Conservation (phyloP, 2,888 invertebrate genomes). For the Hydroisotoma schaefferi region DNA sequence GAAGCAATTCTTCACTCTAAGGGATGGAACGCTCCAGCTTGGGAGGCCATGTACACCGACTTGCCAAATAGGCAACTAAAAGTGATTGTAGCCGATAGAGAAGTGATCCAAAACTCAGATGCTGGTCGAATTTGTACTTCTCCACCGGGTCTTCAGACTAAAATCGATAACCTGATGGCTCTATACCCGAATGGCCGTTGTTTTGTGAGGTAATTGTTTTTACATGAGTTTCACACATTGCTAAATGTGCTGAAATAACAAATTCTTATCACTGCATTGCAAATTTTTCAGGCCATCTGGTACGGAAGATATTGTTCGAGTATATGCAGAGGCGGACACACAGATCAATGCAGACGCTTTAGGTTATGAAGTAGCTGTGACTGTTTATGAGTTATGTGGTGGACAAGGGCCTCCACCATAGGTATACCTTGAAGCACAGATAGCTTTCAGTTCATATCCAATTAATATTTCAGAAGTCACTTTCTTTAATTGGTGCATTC, state of each 20-base stretch:
- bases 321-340: constrained; percentile 91
- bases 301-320: constrained; percentile 92
- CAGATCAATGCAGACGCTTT: constrained; percentile 66
- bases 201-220: constrained; percentile 68
- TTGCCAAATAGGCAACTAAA: constrained; percentile 84
- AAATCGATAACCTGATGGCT: constrained; percentile 68
- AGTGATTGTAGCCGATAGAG: constrained; percentile 82
- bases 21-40: constrained; percentile 73
- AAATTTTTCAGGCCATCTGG: constrained; percentile 74
- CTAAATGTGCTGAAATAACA: neutral
- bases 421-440: too few species aligned
- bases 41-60: constrained; percentile 79
- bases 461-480: neutral
- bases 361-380: constrained; percentile 63
- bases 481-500: too few species aligned
- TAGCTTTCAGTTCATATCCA: too few species aligned
- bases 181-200: constrained; percentile 71
- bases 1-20: constrained; percentile 81
- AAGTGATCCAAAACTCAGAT: constrained; percentile 76
- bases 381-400: constrained; percentile 72
- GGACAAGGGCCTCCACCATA: constrained; percentile 66
- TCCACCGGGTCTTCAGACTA: constrained; percentile 78
- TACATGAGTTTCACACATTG: neutral
- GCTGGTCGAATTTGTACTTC: constrained; percentile 77
- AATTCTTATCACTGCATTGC: constrained; percentile 4